Conservation (phyloP, 2,797 vertebrate genomes). For the Hipposideros larvatus region DNA sequence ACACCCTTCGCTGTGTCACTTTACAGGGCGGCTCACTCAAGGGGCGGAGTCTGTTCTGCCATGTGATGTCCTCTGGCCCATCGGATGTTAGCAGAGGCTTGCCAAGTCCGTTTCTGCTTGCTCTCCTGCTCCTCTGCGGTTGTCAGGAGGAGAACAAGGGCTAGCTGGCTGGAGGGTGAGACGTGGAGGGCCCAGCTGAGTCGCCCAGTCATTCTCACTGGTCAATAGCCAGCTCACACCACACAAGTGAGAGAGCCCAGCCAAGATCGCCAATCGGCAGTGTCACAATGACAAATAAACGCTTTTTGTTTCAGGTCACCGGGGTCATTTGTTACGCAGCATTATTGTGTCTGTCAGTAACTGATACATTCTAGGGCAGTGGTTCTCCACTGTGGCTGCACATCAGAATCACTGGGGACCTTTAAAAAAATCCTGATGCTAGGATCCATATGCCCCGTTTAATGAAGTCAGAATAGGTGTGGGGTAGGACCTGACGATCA, state of each 20-base stretch:
- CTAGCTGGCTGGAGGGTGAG: background rate
- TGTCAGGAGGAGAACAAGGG: background rate
- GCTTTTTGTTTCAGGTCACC: background rate
- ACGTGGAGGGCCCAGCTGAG: rapidly evolving
- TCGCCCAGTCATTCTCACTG: background rate
- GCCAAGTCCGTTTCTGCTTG: background rate
- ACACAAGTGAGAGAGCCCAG: background rate
- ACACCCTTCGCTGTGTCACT: too few relatives aligned
- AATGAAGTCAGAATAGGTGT: background rate
- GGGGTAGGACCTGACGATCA: background rate
- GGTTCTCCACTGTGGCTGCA: background rate
- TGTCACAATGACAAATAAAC: background rate
- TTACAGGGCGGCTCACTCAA: too few relatives aligned
- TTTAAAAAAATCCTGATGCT: background rate
- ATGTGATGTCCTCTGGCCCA: background rate
- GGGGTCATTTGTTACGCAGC: background rate
- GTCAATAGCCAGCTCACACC: background rate
- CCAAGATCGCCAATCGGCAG: background rate
- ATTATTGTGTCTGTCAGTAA: background rate
- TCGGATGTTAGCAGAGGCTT: background rate
- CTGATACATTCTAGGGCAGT: background rate
- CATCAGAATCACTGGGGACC: background rate
- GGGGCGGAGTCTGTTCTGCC: background rate
- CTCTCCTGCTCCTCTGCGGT: background rate
- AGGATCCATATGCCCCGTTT: background rate